Evolutionary conservation across 1,140 invertebrate genomes (phyloP), one percentile per base, ranked within the genome.

Genomic region (Andrena cerasifolii): DNA sequence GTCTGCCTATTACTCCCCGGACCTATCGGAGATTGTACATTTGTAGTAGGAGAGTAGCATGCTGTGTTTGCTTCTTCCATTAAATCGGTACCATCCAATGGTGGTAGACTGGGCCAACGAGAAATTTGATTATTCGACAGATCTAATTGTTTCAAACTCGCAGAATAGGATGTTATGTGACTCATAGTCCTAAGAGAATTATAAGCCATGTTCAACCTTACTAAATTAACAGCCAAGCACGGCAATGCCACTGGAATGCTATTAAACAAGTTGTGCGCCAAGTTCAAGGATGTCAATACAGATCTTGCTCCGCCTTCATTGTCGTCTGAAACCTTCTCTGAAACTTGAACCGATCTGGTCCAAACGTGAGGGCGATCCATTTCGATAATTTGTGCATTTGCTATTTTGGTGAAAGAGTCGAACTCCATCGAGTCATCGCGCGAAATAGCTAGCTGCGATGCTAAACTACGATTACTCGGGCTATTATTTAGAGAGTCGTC

Each of bases 51-150:
- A 89, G 94, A 93, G 89, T 95, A 96, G 87, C 95, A 96, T n/a
- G 94, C 94, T 18, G 95, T 93, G 49, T 94, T 93, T 2, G 92
- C 94, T 78, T 94, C 91, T 82, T 94, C 94, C 93, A 94, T 94
- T 3, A 93, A 90, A 89, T 96, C 95, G 0, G 93, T 91, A 10
- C 94, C 94, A 49, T 95, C 94, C 0, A 96, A 93, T 78, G 95
- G 96, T 0, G 96, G 96, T 68, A 97, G 90, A 89, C 96, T 97
- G 8, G 97, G 96, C 97, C 97, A 98, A 74, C 96, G 95, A 0
- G 95, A 95, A 63, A 99, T 97, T 88, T 96, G 95, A 92, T 99
- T 99, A 89, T 99, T 96, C 10, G 97, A 98, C 21, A 99, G 92
- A 92, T 99, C 98, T 2, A 99, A 90, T 89, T 99, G 98, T 80